Base-by-base conservation (phyloP, 2,797 vertebrate genomes). In the Erithacus rubecula region DNA sequence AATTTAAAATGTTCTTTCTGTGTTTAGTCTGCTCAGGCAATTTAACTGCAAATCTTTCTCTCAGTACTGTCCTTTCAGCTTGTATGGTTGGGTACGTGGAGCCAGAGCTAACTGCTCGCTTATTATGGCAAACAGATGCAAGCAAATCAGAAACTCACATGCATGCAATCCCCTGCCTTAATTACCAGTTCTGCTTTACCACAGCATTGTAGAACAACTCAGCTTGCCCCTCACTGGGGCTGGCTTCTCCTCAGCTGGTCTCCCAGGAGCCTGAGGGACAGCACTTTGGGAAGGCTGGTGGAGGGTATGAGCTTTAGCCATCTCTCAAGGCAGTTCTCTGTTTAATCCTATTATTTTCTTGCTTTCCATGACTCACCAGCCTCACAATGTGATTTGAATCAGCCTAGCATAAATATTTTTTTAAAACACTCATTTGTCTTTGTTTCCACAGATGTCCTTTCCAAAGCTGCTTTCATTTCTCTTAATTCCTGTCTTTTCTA, bases 1-100 rank as follows among this genome's bases (percentile, higher is more conserved):
- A 77, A 92, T 94, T 81, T 63, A 51, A 83, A 89, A 92, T 78
- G 32, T 81, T 86, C 81, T 83, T 72, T 91, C 81, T 52, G 64
- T 64, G 51, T 84, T 92, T 91, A 76, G 86, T 55, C 83, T 93
- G 82, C 52, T 93, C 56, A 80, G 52, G 56, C 77, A 90, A 89
- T 93, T 92, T 93, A 81, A 71, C 86, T 55, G 55, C 41, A 89
- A 71, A 44, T 84, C 37, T 75, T 41, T 41, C 62, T 63, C 55
- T 87, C 52, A n/a, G 27, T 19, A 14, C 52, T 58, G 36, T 59
- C 79, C 83, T 84, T 49, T 14, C 43, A 83, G n/a, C 53, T 87
- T 0, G 0, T 10, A 4, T 44, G 14, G n/a, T 10, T 87, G 58
- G 37, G 58, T 62, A 29, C 56, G 18, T 0, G 2, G n/a, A 70